Evolutionary conservation across 1,140 invertebrate genomes (phyloP).

Genomic region (Apocrypta bakeri): DNA sequence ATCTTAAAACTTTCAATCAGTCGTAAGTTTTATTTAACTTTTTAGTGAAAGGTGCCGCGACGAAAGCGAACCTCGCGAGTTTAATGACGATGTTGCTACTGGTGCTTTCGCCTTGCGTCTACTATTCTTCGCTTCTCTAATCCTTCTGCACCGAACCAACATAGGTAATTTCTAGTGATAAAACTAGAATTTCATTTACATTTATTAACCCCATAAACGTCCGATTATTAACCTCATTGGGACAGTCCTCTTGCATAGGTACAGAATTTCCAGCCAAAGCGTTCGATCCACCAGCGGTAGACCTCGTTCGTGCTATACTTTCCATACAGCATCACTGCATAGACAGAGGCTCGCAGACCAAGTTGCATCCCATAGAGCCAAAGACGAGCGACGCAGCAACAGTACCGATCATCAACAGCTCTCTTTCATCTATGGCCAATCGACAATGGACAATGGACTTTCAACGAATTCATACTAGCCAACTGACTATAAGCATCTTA

Average conservation of each 20-base stretch:
- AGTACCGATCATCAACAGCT: neutral
- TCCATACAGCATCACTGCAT: slow-evolving; percentile 26
- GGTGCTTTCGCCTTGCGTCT: neutral
- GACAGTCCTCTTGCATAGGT: slow-evolving; percentile 31
- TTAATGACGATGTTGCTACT: slow-evolving; percentile 28
- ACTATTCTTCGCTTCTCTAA: slow-evolving; percentile 30
- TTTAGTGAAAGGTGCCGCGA: slow-evolving; percentile 36
- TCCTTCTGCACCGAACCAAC: slow-evolving; percentile 8
- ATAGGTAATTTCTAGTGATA: slow-evolving; percentile 47
- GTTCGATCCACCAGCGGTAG: slow-evolving; percentile 41
- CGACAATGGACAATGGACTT: no score
- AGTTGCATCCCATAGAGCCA: slow-evolving; percentile 20
- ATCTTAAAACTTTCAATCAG: no score
- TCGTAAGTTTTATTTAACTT: neutral
- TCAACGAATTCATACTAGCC: no score
- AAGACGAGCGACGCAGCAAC: neutral
- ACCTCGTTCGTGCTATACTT: slow-evolving; percentile 35
- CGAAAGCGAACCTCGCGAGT: slow-evolving; percentile 5
- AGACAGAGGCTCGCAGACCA: neutral
- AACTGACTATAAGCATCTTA: no score
- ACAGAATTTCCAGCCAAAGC: slow-evolving; percentile 49
- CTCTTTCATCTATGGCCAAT: slow-evolving; percentile 22
- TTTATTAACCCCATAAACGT: no score
- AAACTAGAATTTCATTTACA: no score
- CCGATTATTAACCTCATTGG: neutral